phyloP scores from a whole-genome alignment of 2,113 vertebrate species.

The Talpa occidentalis region DNA sequence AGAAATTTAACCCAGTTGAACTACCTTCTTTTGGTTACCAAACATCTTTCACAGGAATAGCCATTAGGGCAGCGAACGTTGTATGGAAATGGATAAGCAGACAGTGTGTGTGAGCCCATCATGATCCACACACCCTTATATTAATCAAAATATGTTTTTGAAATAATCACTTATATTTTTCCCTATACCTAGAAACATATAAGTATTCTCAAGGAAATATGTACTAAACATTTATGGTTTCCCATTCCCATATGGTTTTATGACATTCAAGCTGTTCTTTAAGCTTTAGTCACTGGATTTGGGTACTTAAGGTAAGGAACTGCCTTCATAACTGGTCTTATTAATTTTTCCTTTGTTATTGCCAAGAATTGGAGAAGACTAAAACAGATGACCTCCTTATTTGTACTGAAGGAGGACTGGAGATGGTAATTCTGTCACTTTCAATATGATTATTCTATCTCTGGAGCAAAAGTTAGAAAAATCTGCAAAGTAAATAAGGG shows the following conservation, averaged over 20 bases:
- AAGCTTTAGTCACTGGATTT: constrained; percentile 76
- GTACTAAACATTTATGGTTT: neutral
- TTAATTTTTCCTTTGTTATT: constrained; percentile 85
- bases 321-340: constrained; percentile 70
- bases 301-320: constrained; percentile 62
- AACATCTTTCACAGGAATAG: constrained; percentile 55
- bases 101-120: neutral
- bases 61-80: neutral
- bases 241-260: neutral
- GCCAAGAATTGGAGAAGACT: constrained; percentile 76
- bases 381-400: constrained; percentile 79
- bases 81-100: neutral
- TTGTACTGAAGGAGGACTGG: neutral
- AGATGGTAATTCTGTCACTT: neutral
- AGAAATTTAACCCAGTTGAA: constrained; percentile 55
- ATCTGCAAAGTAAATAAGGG: neutral
- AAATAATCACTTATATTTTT: neutral
- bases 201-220: neutral
- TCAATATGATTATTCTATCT: neutral
- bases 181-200: neutral
- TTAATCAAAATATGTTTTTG: constrained; percentile 12
- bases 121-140: neutral
- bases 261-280: neutral
- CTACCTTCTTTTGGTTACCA: constrained; percentile 50
- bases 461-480: constrained; percentile 10